Evolutionary conservation across 1,140 invertebrate species (phyloP).

Genomic region (Amyelois transitella): DNA sequence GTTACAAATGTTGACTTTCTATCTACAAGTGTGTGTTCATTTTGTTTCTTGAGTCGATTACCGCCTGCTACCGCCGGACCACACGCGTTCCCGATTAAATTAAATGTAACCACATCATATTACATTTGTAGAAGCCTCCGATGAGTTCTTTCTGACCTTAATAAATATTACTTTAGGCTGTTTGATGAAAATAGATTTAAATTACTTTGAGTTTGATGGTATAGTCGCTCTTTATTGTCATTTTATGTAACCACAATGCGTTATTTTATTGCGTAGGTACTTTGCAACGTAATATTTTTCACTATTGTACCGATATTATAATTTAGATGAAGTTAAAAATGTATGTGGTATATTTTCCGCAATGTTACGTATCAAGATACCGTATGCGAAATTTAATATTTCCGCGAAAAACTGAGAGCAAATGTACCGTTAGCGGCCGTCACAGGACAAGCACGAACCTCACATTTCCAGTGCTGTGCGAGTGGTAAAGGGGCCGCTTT

Average conservation of each 20-base stretch:
- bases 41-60: conserved; percentile 51
- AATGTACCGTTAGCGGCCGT: conserved; percentile 26
- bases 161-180: conserved; percentile 40
- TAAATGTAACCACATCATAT: conserved; percentile 56
- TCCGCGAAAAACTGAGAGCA: conserved; percentile 17
- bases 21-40: conserved; percentile 29
- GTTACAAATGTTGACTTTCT: conserved; percentile 30
- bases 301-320: neutral
- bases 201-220: conserved; percentile 22
- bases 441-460: conserved; percentile 29
- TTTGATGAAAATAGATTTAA: conserved; percentile 31
- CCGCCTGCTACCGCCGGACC: conserved; percentile 47
- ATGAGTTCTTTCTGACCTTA: conserved; percentile 42
- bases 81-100: conserved; percentile 61
- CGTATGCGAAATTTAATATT: conserved; percentile 25
- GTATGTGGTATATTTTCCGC: neutral
- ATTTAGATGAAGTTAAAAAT: neutral
- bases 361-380: conserved; percentile 2
- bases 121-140: conserved; percentile 36
- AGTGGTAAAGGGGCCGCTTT: conserved; percentile 41
- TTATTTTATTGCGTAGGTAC: neutral
- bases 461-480: conserved; percentile 33
- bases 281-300: neutral
- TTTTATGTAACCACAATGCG: conserved; percentile 9
- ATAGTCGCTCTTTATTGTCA: conserved; percentile 11